These are phyloP conservation scores for Bradypodion pumilum DNA, from an alignment of 2,797 vertebrate species.

Conservation along the genomic window DNA sequence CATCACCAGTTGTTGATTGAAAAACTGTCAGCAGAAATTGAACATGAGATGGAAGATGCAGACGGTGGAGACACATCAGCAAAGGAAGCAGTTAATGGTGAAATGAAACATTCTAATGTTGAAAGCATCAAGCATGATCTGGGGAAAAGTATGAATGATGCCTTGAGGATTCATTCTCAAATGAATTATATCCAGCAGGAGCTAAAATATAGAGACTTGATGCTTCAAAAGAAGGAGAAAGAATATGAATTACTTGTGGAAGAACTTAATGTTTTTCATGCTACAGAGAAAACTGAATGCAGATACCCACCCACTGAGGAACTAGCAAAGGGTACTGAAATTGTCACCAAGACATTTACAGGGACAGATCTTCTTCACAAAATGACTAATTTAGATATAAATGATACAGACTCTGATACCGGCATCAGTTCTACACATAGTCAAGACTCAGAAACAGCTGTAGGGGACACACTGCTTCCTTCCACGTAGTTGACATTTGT, in stretches of 20 bases:
- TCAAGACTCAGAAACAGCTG: constrained; percentile 90
- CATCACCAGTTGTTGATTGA: constrained; percentile 84
- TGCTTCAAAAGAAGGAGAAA: constrained; percentile 84
- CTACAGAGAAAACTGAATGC: constrained; percentile 69
- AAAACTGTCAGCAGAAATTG: constrained; percentile 86
- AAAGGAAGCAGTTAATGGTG: constrained; percentile 51
- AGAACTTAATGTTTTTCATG: constrained; percentile 82
- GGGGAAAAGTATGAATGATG: constrained; percentile 83
- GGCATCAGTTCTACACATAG: constrained; percentile 98
- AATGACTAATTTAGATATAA: constrained; percentile 78
- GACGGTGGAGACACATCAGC: constrained; percentile 21
- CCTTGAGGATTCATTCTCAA: constrained; percentile 84
- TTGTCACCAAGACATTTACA: constrained; percentile 42
- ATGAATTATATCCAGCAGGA: constrained; percentile 85
- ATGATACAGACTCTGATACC: constrained; percentile 97
- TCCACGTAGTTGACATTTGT: constrained; percentile 64
- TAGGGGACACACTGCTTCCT: constrained; percentile 75
- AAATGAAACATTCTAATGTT: constrained; percentile 70
- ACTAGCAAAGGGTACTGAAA: constrained; percentile 62
- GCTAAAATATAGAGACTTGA: constrained; percentile 79
- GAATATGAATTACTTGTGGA: constrained; percentile 88
- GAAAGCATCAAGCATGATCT: constrained; percentile 81
- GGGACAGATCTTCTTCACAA: constrained; percentile 73
- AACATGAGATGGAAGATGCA: constrained; percentile 78
- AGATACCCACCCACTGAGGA: constrained; percentile 63